Evolutionary conservation across 2,888 invertebrate species (phyloP), one percentile per base, ranked within the genome.

Genomic region (Girardia tigrina): DNA sequence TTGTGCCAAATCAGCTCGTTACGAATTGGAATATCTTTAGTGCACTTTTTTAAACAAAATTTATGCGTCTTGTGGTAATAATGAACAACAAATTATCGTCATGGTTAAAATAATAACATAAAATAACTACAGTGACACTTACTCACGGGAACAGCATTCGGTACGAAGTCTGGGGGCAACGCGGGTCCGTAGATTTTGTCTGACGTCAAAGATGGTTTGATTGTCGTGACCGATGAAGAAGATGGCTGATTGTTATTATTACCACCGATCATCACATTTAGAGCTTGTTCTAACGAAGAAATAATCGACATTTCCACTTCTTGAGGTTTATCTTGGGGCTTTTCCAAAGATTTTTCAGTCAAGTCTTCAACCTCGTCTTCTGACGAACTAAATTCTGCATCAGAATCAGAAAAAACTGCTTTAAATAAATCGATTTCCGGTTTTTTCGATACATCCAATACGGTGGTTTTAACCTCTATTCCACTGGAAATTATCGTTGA

Each of bases 401-500:
- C 74, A 16, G 42, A 42, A 56, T 36, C 36, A n/a, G 74, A 56
- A 56, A 74, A 74, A 1, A 74, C 42, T n/a, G 74, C 23, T 56
- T 74, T 74, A 27, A 74, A 74, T 23, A 74, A 26, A 42, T 74
- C 74, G 12, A 56, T 42, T 26, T 56, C 26, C 2, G 69, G 42
- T 74, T 56, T 56, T 8, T 12, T 23, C n/a, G 56, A 56, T 12
- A 56, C 56, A 16, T 56, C 56, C n/a, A 56, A 56, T 8, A 56
- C n/a, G 4, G 56, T 56, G 4, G 56, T 56, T 56, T 56, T 56
- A n/a, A 56, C 23, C 23, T 56, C 56, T 4, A 56, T 23, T 20
- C 23, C 56, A 56, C 6, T 4, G 4, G 56, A 23, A 56, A 2
- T 56, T 8, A 12, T 36, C 12, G 16, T 36, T 4, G 56, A n/a